Percentiles rank a stretch among this genome's conserved stretches.
Conservation (phyloP, 1,140 invertebrate species). For the Apocrypta bakeri region DNA sequence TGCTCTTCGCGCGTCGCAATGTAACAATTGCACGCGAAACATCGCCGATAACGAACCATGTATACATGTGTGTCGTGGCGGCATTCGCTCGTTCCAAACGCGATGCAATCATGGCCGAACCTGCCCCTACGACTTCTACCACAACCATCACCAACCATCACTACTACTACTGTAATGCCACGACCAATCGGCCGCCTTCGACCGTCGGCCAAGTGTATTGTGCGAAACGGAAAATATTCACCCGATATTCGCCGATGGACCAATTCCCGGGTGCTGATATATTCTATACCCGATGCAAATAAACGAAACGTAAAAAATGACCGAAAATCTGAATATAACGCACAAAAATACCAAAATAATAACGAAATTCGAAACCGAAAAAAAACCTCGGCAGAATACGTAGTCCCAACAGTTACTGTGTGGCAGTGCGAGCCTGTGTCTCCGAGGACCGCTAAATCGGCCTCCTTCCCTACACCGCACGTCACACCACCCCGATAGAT, state of each 20-base stretch:
- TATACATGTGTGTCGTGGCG: conserved; percentile 23
- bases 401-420: conserved; percentile 75
- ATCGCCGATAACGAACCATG: conserved; percentile 16
- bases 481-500: conserved; percentile 74
- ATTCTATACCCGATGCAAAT: not conserved
- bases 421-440: conserved; percentile 75
- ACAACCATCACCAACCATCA: not conserved
- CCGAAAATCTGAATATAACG: not conserved
- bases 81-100: conserved; percentile 71
- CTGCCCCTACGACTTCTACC: conserved; percentile 52
- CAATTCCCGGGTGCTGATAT: conserved; percentile 5
- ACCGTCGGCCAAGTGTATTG: conserved; percentile 46
- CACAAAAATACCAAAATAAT: not conserved
- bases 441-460: conserved; percentile 74
- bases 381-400: conserved; percentile 66
- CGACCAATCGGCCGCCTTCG: conserved; percentile 55
- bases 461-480: conserved; percentile 74
- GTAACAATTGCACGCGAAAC: conserved; percentile 5
- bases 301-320: conserved; percentile 25
- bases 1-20: not conserved
- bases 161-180: conserved; percentile 52
- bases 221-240: conserved; percentile 13
- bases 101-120: conserved; percentile 60
- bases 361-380: conserved; percentile 31
- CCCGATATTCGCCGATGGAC: conserved; percentile 17